Evolutionary conservation across 2,113 vertebrate genomes (phyloP).

Genomic region (Catharus bicknelli): DNA sequence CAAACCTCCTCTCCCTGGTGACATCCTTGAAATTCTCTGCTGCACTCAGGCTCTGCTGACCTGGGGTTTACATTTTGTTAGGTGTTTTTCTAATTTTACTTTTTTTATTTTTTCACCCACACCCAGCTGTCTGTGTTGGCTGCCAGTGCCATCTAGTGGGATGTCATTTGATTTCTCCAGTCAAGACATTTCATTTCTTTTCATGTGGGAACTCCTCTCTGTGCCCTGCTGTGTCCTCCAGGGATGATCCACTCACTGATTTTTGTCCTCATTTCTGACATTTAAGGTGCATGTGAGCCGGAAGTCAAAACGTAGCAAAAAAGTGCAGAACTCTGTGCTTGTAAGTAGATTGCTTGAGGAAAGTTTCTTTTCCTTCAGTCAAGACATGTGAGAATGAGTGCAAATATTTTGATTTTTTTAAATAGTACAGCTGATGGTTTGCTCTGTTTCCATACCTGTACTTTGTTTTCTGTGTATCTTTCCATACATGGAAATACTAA

Average conservation of each 20-base stretch:
- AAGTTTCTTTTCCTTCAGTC: background rate
- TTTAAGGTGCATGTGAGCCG: background rate
- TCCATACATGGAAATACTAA: background rate
- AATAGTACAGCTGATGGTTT: background rate
- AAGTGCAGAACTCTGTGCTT: background rate
- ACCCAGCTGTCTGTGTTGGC: background rate
- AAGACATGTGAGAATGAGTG: background rate
- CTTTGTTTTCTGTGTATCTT: background rate
- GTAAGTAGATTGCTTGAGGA: background rate
- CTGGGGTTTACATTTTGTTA: background rate
- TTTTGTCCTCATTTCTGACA: background rate
- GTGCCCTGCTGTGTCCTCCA: fast-evolving
- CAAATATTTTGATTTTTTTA: background rate
- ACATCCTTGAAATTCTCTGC: background rate
- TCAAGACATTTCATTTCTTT: fast-evolving
- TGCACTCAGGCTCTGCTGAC: too few relatives aligned
- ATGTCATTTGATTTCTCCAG: background rate
- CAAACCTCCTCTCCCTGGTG: too few relatives aligned
- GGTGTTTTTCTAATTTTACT: too few relatives aligned
- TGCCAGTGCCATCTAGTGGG: conserved; percentile 59
- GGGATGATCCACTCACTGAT: background rate
- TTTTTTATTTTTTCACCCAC: too few relatives aligned
- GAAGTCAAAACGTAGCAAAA: background rate
- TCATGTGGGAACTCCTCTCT: background rate
- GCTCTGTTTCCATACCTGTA: background rate